Base-by-base conservation (phyloP, 2,113 vertebrate species). In the Hippopotamus amphibius region DNA sequence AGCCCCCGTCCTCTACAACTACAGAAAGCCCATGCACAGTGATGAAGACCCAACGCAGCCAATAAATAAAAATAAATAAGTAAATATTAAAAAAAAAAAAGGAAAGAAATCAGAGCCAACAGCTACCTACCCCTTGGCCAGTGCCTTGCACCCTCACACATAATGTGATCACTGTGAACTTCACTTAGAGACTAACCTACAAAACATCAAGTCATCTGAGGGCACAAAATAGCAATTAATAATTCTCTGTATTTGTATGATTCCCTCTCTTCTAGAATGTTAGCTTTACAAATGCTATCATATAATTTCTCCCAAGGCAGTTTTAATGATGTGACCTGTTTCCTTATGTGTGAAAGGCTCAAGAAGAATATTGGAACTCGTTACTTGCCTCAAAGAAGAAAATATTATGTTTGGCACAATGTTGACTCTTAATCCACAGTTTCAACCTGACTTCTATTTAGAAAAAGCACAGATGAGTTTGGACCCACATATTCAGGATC, bases 361-460 rank as follows among this genome's bases (percentile, higher is more conserved):
- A 37, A 53, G 71, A 74, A 95, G 79, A 96, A 81, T 69, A 81
- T 71, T 94, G 61, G 93, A 95, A 79, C 48, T 61, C 72, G 66
- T 68, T 81, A 85, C 61, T 89, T 85, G 66, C 80, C 92, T 97
- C 86, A 82, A 71, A 88, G 77, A 93, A 88, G 92, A 93, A 97
- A 96, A 95, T 96, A 97, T 97, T 97, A 96, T 93, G 14, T 46
- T 97, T 97, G 96, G 96, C 92, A 91, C 4, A 10, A 37, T 41
- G 68, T 79, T 12, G 0, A 68, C 77, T 82, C 21, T 94, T 93
- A 89, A 90, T 90, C 79, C 55, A 71, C 28, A 55, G 63, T 9
- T 71, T 88, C 46, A 85, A 46, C 26, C 46, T 76, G 53, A 88
- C 84, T 92, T 90, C 66, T 97, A 76, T 50, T 95, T 91, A 93